Conservation (phyloP, 2,113 vertebrate genomes). For the Puffinus mauretanicus region DNA sequence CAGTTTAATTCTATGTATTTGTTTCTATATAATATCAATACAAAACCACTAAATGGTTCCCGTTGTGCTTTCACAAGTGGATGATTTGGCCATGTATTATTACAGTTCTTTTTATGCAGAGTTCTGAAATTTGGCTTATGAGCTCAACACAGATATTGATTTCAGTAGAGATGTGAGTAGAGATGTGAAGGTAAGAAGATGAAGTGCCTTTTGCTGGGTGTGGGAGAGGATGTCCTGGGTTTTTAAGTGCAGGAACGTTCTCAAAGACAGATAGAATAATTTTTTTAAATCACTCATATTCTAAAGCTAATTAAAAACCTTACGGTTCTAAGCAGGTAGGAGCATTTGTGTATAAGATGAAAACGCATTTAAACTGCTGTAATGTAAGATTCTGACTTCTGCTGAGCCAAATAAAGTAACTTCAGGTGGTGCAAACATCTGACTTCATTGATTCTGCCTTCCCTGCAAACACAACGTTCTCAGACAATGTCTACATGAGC, state of each 20-base stretch:
- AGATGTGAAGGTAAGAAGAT: not conserved
- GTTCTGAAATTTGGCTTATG: not conserved
- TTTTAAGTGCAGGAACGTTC: not conserved
- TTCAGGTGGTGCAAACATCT: not conserved
- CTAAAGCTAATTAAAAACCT: not conserved
- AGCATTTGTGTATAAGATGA: not conserved
- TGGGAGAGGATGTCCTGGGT: not conserved
- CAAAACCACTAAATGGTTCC: not conserved
- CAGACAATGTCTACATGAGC: not conserved
- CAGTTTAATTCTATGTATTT: not conserved
- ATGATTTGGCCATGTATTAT: not conserved
- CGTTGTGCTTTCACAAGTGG: not conserved
- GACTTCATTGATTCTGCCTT: not conserved
- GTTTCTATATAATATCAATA: not conserved
- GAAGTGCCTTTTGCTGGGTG: not conserved
- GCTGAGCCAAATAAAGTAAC: not conserved
- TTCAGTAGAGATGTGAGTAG: not conserved
- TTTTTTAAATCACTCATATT: not conserved
- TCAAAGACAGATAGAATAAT: not conserved
- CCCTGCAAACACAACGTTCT: not conserved
- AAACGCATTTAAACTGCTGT: not conserved
- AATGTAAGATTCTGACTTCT: not conserved
- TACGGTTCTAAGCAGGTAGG: not conserved
- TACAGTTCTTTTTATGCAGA: not conserved
- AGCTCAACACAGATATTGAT: not conserved